Evolutionary conservation across 2,888 invertebrate species (phyloP), one percentile per base, ranked within the genome.

Genomic region (Erebia ligea): DNA sequence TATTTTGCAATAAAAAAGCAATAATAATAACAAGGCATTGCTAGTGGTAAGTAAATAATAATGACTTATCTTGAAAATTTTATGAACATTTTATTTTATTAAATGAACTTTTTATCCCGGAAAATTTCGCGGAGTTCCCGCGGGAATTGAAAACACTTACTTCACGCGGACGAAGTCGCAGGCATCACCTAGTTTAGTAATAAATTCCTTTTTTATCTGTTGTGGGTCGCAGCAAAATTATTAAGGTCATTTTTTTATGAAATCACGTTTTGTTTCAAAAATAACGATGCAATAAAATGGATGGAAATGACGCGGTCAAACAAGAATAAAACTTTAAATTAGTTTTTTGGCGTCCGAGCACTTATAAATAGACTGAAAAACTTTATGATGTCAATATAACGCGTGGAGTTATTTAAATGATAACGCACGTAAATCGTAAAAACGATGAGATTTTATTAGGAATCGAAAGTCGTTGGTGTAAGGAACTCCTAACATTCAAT

Each of bases 261-360:
- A 68, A 66, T 73, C 72, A 72, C 68, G 68, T 74, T 75, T 74
- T 71, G 72, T 72, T 73, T 72, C 72, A 67, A 67, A 68, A 74
- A 73, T 76, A 74, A 76, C 71, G 73, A 73, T 67, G 69, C 62
- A 65, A 73, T 76, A 74, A 76, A 76, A 73, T 68, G 70, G 25
- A n/a, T n/a, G n/a, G n/a, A n/a, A n/a, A n/a, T n/a, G 67, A 71
- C 69, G 69, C 71, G 67, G 56, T 64, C 58, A 66, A 70, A 68
- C 62, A 64, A 67, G 68, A 67, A 74, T 69, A 71, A 71, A 73
- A 70, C 66, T 73, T 75, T 69, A 75, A 71, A 73, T 73, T 67
- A 69, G 67, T 66, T 75, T 73, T 73, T 73, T 73, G 68, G 71
- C 73, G 69, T 67, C 70, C 19, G 17, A 56, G 45, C 63, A 45